Evolutionary conservation across 2,888 invertebrate species (phyloP), one percentile per base, ranked within the genome.

Genomic region (Megalurothrips usitatus): DNA sequence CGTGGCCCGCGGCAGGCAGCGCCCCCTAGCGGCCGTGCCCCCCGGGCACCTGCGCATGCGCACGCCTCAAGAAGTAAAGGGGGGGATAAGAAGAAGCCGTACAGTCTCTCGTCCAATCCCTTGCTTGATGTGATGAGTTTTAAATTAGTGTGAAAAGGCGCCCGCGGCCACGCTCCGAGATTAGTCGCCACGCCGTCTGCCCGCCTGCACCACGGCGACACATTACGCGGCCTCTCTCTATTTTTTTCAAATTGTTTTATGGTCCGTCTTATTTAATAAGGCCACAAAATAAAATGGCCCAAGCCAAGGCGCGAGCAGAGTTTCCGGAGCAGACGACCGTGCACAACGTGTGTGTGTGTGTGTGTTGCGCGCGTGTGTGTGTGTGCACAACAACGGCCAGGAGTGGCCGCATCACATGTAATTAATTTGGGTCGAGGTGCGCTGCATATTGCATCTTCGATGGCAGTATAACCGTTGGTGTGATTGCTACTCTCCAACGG

Each of bases 171-270:
- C 12, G 68, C 23, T 23, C 68, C 10, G 10, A 75, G 68, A 75
- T 75, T 75, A 75, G 68, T 68, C 68, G 52, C 52, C 10, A 17
- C 58, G 58, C n/a, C n/a, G n/a, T n/a, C n/a, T n/a, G n/a, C n/a
- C n/a, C n/a, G n/a, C n/a, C n/a, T n/a, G n/a, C n/a, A n/a, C n/a
- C 19, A 58, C 58, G 58, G 58, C 58, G 34, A 4, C 34, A 43
- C 34, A 58, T 19, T 58, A 19, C 17, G n/a, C n/a, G n/a, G n/a
- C n/a, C n/a, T n/a, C n/a, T n/a, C n/a, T n/a, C n/a, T 17, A 58
- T 19, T 58, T 58, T 14, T 58, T 58, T 58, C 58, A 17, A 0
- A 52, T 1, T 17, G 52, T 17, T 52, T 1, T 11, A 52, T 14
- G 34, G 34, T 43, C 34, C 34, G 52, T 19, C 19, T 19, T 58